Evolutionary conservation across 2,888 invertebrate genomes (phyloP).

Genomic region (Eilema caniola): DNA sequence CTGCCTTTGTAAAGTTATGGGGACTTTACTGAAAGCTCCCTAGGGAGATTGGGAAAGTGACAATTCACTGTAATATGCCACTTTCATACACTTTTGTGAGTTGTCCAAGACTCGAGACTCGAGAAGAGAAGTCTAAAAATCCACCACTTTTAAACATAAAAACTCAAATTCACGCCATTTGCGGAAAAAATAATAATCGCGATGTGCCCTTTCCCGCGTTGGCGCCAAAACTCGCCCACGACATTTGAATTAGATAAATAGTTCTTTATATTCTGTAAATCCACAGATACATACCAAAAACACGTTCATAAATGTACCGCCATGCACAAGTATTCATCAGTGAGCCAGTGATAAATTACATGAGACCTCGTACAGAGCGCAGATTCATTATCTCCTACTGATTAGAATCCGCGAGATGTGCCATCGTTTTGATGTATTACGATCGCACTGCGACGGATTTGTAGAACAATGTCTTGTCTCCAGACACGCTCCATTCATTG

Average conservation of each 20-base stretch:
- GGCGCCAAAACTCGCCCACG: too few relatives aligned
- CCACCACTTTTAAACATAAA: too few relatives aligned
- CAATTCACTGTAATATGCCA: too few relatives aligned
- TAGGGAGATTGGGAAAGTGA: too few relatives aligned
- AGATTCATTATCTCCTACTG: conserved; percentile 50
- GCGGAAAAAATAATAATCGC: too few relatives aligned
- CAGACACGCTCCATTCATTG: conserved; percentile 22
- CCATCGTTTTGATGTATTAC: conserved; percentile 53
- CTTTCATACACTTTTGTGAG: too few relatives aligned
- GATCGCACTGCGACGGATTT: conserved; percentile 35
- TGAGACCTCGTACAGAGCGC: conserved; percentile 33
- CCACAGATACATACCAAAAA: background rate
- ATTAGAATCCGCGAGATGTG: conserved; percentile 49
- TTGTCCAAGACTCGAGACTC: too few relatives aligned
- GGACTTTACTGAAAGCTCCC: too few relatives aligned
- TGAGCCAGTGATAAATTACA: conserved; percentile 42
- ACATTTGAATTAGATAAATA: background rate
- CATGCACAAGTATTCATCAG: conserved; percentile 1
- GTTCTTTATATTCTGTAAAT: background rate
- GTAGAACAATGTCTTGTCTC: conserved; percentile 44
- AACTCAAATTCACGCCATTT: too few relatives aligned
- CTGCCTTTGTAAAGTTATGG: too few relatives aligned
- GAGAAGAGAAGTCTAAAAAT: too few relatives aligned
- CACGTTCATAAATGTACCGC: conserved; percentile 6
- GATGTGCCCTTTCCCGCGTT: too few relatives aligned